Base-by-base conservation (phyloP, 2,888 invertebrate genomes). In the Polymixis flavicincta region DNA sequence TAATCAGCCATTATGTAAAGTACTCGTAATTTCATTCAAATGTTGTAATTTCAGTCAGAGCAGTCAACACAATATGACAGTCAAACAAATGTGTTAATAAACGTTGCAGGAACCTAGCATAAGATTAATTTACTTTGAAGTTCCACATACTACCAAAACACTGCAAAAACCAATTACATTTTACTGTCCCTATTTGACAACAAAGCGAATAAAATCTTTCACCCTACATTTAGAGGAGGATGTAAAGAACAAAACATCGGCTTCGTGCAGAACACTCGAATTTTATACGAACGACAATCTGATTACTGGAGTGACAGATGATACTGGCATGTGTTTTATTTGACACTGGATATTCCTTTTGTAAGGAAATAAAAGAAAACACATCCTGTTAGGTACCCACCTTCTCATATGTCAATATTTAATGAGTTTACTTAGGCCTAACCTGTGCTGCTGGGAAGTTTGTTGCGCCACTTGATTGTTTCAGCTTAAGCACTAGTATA, bases 291-390 rank as follows among this genome's bases (percentile, higher is more conserved):
- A 79, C 42, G 54, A 45, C 50, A 82, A 76, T 76, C 63, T 65
- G 76, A 69, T 81, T 70, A 76, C 54, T 42, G 25, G 22, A 32
- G 42, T 65, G 82, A 60, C 82, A 82, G 50, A 42, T 32, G 63
- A 70, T 55, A 73, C 28, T 64, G 70, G 54, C n/a, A 70, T 54
- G 68, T 76, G 48, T 69, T 81, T 76, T 76, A 70, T 79, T 79
- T 81, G 79, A 69, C 64, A 70, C 54, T 13, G 42, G 76, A 80
- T 78, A 66, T 74, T 28, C 28, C 45, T 67, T 55, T 42, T 64
- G 37, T 22, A 2, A 17, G 59, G 19, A 80, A 59, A 54, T 59
- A 42, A 78, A 76, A 50, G 32, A 48, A 60, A 48, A 54, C 28
- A 17, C 19, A 19, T 32, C 3, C n/a, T 45, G 17, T 45, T n/a